Evolutionary conservation across 2,888 invertebrate species (phyloP), one percentile per base, ranked within the genome.

Genomic region (Lampropteryx suffumata): DNA sequence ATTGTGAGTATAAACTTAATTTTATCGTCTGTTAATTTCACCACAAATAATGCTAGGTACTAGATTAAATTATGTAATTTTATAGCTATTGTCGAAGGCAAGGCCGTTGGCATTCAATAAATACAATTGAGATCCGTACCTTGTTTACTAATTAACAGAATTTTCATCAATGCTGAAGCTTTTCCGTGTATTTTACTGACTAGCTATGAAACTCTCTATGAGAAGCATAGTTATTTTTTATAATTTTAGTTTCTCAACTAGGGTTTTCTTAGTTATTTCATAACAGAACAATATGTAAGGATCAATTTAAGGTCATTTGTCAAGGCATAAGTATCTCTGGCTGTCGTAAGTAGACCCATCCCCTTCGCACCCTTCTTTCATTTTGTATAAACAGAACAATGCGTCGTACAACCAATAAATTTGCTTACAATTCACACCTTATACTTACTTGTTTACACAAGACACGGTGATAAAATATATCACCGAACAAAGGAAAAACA

Each of bases 1-100:
- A 90, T 89, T 89, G 89, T 89, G 87, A 88, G 84, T 89, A 89
- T 90, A 90, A 90, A 90, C 86, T 88, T 88, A 90, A 89, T 89
- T 90, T 90, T 89, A 90, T 88, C 83, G 90, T 88, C 89, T 88
- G 89, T 90, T 90, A 89, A 90, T 90, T 90, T 87, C 82, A 84
- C 89, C 90, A 88, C 89, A 88, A 90, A 87, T 89, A 88, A 85
- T 87, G 73, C 80, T 85, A 86, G 82, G 76, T 79, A 80, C 77
- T 82, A 82, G 81, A 83, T 84, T 84, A 83, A 81, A 83, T 85
- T 79, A 82, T 78, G 77, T 84, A 75, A 86, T 84, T 80, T 84
- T 82, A 82, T 77, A 65, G 56, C 69, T 62, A 70, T 73, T 84
- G 77, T 83, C 80, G 81, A 77, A 78, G 78, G 71, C 84, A 84